Base-by-base conservation (phyloP, 1,140 invertebrate species). In the Oryctes rhinoceros region DNA sequence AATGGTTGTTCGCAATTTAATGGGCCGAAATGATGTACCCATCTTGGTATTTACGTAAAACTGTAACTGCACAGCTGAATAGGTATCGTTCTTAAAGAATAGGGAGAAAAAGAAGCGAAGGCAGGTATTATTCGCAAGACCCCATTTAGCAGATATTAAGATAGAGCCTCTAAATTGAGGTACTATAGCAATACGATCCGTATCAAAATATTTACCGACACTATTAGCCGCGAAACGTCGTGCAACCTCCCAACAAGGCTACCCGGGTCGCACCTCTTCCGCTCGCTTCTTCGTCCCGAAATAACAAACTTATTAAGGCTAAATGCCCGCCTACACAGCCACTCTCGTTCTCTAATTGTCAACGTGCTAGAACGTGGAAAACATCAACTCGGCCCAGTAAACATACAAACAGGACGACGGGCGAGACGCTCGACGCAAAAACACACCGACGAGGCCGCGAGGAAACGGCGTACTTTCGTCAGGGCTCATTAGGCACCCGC, bases 331-430 rank as follows among this genome's bases (percentile, higher is more conserved):
- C 53, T 59, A 18, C 7, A 59, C 53, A n/a, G 39, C 5, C 18
- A n/a, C 53, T 18, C 53, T 59, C 53, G 1, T 59, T 59, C 53
- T 18, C 53, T 59, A 59, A 18, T 59, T 18, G 53, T 18, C 53
- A 15, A 59, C 15, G 18, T 59, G 13, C 53, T n/a, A 59, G 53
- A 44, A 44, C 39, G 0, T 44, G 39, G 39, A 44, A 44, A 59
- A 59, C 53, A 59, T 59, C 53, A 18, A 59, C 53, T 18, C 53
- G 15, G 18, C 5, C 18, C 13, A 15, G 53, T 59, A 59, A 59
- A 59, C 53, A 59, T n/a, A 59, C 53, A 59, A 59, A 59, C n/a
- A 59, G 53, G 18, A 59, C 15, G 53, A 59, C 15, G 53, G 24
- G 53, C n/a, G 53, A 59, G 24, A 59, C 7, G 0, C 15, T 6